A percentile compares a stretch with the other conserved stretches of the same genome.
phyloP scores from a whole-genome alignment of 2,888 invertebrate species.

The Tetropium fuscum region DNA sequence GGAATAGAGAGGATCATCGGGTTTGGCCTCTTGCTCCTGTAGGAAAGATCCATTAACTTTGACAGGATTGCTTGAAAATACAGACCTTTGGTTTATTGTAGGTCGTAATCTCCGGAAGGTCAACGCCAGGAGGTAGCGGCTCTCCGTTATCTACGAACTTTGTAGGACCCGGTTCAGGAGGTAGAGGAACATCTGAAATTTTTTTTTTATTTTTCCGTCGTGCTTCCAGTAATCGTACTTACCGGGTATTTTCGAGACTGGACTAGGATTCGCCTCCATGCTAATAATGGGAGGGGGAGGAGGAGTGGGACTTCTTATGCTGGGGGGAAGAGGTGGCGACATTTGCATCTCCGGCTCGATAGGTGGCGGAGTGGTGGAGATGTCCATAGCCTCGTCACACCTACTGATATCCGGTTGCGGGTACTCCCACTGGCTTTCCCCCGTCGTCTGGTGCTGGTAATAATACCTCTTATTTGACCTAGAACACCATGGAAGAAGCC shows the following conservation, averaged over 20 bases:
- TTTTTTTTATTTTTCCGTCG: no score
- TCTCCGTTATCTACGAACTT: conserved; percentile 54
- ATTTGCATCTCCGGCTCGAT: conserved; percentile 57
- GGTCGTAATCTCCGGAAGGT: conserved; percentile 61
- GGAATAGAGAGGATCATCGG: conserved; percentile 38
- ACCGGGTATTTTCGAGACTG: conserved; percentile 11
- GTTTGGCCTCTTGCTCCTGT: conserved; percentile 21
- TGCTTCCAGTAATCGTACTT: no score
- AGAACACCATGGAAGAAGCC: conserved; percentile 59
- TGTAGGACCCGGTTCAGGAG: conserved; percentile 34
- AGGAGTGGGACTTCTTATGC: conserved; percentile 52
- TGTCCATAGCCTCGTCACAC: conserved; percentile 72
- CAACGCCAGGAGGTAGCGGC: conserved; percentile 70
- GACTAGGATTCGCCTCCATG: conserved; percentile 12
- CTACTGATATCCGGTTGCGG: conserved; percentile 67
- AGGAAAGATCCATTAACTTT: conserved; percentile 5
- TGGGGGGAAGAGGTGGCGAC: conserved; percentile 53
- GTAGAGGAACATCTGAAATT: conserved; percentile 46
- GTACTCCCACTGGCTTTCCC: conserved; percentile 75
- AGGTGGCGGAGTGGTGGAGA: conserved; percentile 70
- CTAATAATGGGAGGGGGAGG: conserved; percentile 59
- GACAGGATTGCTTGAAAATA: no score
- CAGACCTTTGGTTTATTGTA: conserved; percentile 30
- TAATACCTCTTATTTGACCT: conserved; percentile 77
- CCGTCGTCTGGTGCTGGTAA: conserved; percentile 72